Evolutionary conservation across 2,888 invertebrate species (phyloP), one percentile per base, ranked within the genome.

Genomic region (Watsonalla cultraria): DNA sequence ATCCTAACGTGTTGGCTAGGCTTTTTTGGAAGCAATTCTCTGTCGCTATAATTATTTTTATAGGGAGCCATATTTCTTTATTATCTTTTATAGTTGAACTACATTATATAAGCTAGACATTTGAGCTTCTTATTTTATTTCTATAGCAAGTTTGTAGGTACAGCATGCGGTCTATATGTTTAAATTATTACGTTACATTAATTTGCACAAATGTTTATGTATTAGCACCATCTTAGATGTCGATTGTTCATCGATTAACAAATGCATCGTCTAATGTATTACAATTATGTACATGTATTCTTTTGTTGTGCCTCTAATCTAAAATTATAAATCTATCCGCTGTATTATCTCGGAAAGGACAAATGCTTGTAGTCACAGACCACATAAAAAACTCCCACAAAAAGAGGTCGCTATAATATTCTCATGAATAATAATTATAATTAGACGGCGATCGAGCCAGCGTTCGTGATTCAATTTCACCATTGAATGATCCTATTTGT

Each of bases 381-480:
- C 57, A 48, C 65, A 59, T 58, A 42, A 57, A 60, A 56, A 59
- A 60, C 53, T 60, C 62, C 54, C 59, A 61, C 60, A 60, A 58
- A 68, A 65, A 60, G 62, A 55, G 45, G 51, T 56, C 62, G 62
- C 64, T 68, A 72, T 60, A 72, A 71, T 68, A 71, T 67, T 70
- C 74, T 70, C 72, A 79, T 76, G 78, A 83, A 82, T 81, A 81
- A 82, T 81, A 84, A 80, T 84, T 79, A 82, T 87, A 85, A 89
- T 88, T 84, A 86, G 82, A 86, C 78, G 76, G 65, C 72, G 75
- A 84, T 86, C 78, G 81, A 81, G 76, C 72, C 70, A 67, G 64
- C 76, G 74, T 71, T 78, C 74, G 77, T 85, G 83, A 87, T 89
- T 87, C 82, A 89, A 90, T 90, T 90, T 89, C 79, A 87, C 86